phyloP scores from a whole-genome alignment of 2,113 vertebrate genomes.

The Nansenia antarctica region DNA sequence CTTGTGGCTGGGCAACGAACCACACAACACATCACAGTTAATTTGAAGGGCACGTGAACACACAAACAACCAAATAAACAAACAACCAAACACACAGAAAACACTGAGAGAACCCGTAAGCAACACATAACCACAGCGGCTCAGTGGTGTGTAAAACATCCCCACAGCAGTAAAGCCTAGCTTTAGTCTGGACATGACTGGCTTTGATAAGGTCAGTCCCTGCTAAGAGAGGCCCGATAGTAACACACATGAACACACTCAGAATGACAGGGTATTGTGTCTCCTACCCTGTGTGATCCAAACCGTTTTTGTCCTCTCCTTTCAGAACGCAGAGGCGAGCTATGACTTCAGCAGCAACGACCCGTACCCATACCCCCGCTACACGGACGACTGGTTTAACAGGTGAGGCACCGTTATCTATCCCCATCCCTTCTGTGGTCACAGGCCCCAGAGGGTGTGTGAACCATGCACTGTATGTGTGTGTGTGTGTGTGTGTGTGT shows the following conservation, averaged over 20 bases:
- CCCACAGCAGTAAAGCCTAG: neutral
- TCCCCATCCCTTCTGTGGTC: neutral
- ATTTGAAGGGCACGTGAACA: no score
- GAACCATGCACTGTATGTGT: neutral
- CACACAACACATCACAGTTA: no score
- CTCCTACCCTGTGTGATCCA: constrained; percentile 19
- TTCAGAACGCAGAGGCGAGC: constrained; percentile 97
- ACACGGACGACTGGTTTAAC: constrained; percentile 99
- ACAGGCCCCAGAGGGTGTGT: neutral
- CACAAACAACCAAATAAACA: no score
- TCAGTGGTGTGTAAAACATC: neutral
- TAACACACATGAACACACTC: no score
- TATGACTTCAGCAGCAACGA: constrained; percentile 99
- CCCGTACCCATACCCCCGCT: constrained; percentile 94
- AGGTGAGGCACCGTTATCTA: constrained; percentile 80
- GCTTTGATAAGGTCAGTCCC: constrained; percentile 34
- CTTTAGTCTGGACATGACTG: constrained; percentile 12
- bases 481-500: constrained; percentile 4
- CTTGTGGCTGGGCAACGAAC: no score
- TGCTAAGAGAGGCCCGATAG: constrained; percentile 5
- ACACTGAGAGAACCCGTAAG: no score
- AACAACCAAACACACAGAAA: no score
- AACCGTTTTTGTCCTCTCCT: constrained; percentile 51
- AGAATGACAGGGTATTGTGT: no score
- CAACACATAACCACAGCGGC: neutral